A percentile compares a stretch with the other conserved stretches of the same genome.
Conservation (phyloP, 2,888 invertebrate genomes). For the Didymodactylos carnosus region DNA sequence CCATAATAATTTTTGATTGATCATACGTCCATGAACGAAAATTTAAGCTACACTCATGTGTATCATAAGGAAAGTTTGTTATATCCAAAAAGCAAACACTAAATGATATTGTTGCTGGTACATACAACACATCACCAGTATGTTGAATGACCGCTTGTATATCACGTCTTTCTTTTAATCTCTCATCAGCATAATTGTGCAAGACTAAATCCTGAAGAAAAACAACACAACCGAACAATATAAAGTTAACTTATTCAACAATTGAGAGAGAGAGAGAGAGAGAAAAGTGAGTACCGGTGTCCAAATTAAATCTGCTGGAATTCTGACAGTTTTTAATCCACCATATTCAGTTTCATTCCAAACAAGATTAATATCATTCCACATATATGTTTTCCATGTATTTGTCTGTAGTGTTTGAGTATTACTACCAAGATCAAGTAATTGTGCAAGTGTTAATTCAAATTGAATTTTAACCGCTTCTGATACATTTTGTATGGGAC, state of each 20-base stretch:
- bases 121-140: slow-evolving; percentile 17
- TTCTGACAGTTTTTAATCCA: slow-evolving; percentile 4
- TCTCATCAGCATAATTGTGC: slow-evolving; percentile 24
- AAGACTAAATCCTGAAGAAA: slow-evolving; percentile 9
- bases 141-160: slow-evolving; percentile 21
- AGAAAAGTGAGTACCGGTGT: neutral
- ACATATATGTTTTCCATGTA: slow-evolving; percentile 8
- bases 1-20: slow-evolving; percentile 25
- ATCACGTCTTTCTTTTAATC: slow-evolving; percentile 30
- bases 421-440: slow-evolving; percentile 1
- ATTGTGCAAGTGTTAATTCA: neutral
- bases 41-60: slow-evolving; percentile 16
- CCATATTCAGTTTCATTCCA: slow-evolving; percentile 6
- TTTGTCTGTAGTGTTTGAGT: slow-evolving; percentile 8
- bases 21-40: slow-evolving; percentile 30
- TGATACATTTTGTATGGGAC: slow-evolving; percentile 9
- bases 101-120: slow-evolving; percentile 18
- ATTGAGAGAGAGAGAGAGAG: too few species aligned
- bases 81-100: slow-evolving; percentile 18
- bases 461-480: neutral
- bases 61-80: slow-evolving; percentile 18
- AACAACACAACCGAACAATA: too few species aligned
- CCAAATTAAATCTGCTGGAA: slow-evolving; percentile 4
- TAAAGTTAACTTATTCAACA: too few species aligned
- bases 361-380: slow-evolving; percentile 6